phyloP scores from a whole-genome alignment of 2,113 vertebrate genomes.

The Microcebus tavaratra region DNA sequence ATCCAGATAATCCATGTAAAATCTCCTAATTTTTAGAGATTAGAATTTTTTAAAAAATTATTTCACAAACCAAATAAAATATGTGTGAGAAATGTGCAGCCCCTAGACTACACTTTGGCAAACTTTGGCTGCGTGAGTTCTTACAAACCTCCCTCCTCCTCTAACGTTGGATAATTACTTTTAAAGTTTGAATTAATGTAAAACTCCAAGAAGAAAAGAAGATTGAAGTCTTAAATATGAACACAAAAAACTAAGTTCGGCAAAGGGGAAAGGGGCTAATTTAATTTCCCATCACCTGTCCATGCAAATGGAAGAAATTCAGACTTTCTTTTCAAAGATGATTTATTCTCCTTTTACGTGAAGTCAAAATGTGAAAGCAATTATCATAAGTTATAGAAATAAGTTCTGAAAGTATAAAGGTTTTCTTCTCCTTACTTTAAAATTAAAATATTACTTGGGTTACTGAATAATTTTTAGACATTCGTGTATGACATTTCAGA shows the following conservation, averaged over 20 bases:
- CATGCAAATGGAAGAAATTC: conserved; percentile 31
- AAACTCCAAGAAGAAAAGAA: neutral
- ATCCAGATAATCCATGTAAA: neutral
- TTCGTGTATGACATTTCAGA: neutral
- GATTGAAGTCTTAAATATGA: conserved; percentile 32
- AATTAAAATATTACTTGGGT: conserved; percentile 40
- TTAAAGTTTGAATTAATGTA: conserved; percentile 10
- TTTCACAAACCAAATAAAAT: neutral
- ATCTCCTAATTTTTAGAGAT: neutral
- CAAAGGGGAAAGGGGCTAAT: neutral
- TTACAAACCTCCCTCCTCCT: neutral
- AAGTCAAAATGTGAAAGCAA: conserved; percentile 54
- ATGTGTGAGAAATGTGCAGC: neutral
- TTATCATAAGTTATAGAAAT: conserved; percentile 59
- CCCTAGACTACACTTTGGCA: neutral
- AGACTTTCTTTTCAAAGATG: conserved; percentile 39
- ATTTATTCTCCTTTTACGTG: conserved; percentile 13
- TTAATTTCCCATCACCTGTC: conserved; percentile 34
- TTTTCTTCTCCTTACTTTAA: conserved; percentile 18
- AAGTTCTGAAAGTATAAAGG: conserved; percentile 33
- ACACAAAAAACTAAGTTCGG: neutral
- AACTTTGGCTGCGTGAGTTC: neutral
- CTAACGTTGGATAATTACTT: conserved; percentile 40
- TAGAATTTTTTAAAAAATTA: neutral
- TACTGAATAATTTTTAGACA: conserved; percentile 50